Evolutionary conservation across 2,797 vertebrate species (phyloP).

Genomic region (Sardinella longiceps): DNA sequence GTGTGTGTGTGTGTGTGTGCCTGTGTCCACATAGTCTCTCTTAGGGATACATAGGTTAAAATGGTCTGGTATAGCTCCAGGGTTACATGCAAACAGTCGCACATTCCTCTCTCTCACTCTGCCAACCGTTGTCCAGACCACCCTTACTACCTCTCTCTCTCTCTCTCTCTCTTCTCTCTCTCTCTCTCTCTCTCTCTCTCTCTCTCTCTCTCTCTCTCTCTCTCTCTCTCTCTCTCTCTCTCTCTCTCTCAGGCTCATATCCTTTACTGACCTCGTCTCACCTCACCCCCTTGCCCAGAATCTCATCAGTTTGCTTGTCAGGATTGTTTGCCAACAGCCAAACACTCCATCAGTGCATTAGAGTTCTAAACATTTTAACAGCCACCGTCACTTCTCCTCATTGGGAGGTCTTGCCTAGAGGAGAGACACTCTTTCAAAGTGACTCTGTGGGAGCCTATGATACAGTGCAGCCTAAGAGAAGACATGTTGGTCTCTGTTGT

Average conservation of each 20-base stretch:
- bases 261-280: not conserved
- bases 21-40: not conserved
- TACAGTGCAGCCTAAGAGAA: not conserved
- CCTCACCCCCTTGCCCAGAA: not conserved
- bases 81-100: not conserved
- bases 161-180: not conserved
- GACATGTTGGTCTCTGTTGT: not conserved
- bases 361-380: not conserved
- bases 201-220: not conserved
- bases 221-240: not conserved
- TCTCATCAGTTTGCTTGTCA: not conserved
- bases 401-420: not conserved
- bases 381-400: not conserved
- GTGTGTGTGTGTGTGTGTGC: constrained; percentile 27
- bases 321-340: not conserved
- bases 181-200: not conserved
- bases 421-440: not conserved
- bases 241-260: not conserved
- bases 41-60: not conserved
- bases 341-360: not conserved
- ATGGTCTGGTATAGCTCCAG: not conserved
- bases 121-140: constrained; percentile 8
- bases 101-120: constrained; percentile 20
- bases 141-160: not conserved
- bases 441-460: not conserved